A percentile compares a stretch with the other conserved stretches of the same genome.
Evolutionary conservation across 2,888 invertebrate species (phyloP).

Genomic region (Parnassius smintheus): DNA sequence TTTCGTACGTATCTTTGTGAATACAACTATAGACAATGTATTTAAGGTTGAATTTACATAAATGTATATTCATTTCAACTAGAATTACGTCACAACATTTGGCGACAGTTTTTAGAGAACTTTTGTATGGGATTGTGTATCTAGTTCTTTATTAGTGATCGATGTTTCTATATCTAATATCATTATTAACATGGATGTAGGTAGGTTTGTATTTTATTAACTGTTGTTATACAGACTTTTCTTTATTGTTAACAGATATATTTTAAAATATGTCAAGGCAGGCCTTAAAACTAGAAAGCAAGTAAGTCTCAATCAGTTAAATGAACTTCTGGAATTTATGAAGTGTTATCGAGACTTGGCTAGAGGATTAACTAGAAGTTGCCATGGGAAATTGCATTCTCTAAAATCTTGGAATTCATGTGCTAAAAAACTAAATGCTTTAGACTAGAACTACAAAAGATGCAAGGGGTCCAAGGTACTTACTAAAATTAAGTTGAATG

Average conservation of each 20-base stretch:
- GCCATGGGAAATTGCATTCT: slow-evolving; percentile 46
- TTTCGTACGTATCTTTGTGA: no score
- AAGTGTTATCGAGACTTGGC: slow-evolving; percentile 54
- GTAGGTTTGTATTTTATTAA: slow-evolving; percentile 1
- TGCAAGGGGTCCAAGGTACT: slow-evolving; percentile 60
- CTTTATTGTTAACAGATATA: background rate
- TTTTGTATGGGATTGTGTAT: no score
- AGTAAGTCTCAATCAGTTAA: slow-evolving; percentile 50
- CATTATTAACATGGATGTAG: background rate
- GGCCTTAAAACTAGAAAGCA: slow-evolving; percentile 35
- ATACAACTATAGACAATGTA: no score
- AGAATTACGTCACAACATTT: no score
- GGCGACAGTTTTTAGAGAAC: no score
- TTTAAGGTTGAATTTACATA: no score
- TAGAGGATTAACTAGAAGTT: slow-evolving; percentile 47
- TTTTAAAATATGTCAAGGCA: background rate
- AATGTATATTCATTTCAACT: no score
- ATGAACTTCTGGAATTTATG: slow-evolving; percentile 51
- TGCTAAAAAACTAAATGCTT: slow-evolving; percentile 49
- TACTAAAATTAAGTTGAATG: background rate
- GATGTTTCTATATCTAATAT: no score
- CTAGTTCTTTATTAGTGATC: no score
- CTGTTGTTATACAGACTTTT: background rate
- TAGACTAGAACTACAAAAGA: slow-evolving; percentile 46
- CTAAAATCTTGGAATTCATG: slow-evolving; percentile 56